phyloP scores from a whole-genome alignment of 1,140 invertebrate species.

The Drosophila willistoni region DNA sequence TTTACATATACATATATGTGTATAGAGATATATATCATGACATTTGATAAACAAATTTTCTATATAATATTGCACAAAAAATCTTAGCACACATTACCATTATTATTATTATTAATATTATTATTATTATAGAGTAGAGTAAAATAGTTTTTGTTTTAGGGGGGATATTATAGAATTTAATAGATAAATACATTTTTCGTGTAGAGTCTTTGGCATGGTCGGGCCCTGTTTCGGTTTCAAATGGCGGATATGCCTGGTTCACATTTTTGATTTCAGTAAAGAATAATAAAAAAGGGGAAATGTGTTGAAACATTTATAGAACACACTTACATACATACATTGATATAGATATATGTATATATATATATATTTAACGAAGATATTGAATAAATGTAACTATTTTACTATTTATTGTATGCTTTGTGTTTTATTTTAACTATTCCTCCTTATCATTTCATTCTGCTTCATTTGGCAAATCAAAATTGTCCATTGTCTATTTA shows the following conservation, averaged over 20 bases:
- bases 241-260: conserved; percentile 44
- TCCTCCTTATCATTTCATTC: not conserved
- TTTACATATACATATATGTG: conserved; percentile 6
- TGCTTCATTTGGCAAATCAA: conserved; percentile 37
- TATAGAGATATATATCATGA: conserved; percentile 20
- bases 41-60: conserved; percentile 5
- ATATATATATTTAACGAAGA: conserved; percentile 38
- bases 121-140: not conserved
- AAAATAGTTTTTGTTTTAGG: not conserved
- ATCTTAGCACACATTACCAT: conserved; percentile 8
- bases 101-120: not conserved
- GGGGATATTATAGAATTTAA: not conserved
- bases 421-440: not conserved
- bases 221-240: conserved; percentile 40
- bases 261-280: not conserved
- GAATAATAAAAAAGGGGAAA: not conserved
- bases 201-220: conserved; percentile 54
- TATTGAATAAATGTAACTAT: conserved; percentile 30
- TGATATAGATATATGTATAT: conserved; percentile 1
- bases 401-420: conserved; percentile 41
- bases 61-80: conserved; percentile 15
- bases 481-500: conserved; percentile 85
- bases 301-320: conserved; percentile 13
- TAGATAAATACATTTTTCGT: conserved; percentile 26
- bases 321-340: conserved; percentile 18